Conservation (phyloP, 2,113 vertebrate species). For the Panurus biarmicus region DNA sequence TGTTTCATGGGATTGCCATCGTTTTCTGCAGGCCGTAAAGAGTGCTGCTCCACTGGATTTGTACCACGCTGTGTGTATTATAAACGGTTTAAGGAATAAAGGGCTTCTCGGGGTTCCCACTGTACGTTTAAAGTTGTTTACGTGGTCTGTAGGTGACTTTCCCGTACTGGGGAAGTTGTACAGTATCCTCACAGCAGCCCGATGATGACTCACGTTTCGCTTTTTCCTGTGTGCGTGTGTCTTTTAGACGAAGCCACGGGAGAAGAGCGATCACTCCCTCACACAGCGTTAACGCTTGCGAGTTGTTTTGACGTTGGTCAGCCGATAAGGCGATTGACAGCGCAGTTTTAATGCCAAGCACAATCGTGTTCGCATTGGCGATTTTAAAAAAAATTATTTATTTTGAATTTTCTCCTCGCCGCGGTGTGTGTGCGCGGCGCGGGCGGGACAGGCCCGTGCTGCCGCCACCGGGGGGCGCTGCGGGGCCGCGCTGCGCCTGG, state of each 20-base stretch:
- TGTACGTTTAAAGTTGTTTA: not conserved
- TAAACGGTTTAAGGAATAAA: not conserved
- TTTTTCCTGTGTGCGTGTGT: not conserved
- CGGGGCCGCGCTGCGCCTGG: not conserved
- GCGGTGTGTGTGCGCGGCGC: not conserved
- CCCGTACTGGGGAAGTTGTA: not conserved
- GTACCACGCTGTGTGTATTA: not conserved
- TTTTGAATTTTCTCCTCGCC: not conserved
- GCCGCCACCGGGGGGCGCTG: conserved; percentile 62
- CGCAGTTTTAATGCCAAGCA: not conserved
- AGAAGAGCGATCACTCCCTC: not conserved
- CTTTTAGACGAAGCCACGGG: not conserved
- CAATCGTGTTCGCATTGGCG: not conserved
- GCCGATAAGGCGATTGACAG: not conserved
- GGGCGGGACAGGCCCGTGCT: not conserved
- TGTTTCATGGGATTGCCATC: not conserved
- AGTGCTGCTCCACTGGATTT: not conserved
- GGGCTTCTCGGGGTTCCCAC: not conserved
- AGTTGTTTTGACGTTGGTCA: not conserved
- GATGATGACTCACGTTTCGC: conserved; percentile 1
- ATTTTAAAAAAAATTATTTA: not conserved
- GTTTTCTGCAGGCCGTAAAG: not conserved
- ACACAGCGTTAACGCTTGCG: accelerated
- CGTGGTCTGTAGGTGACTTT: not conserved
- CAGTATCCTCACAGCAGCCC: not conserved